Evolutionary conservation across 2,797 vertebrate genomes (phyloP), one percentile per base, ranked within the genome.

Genomic region (Chaetodon trifasciatus): DNA sequence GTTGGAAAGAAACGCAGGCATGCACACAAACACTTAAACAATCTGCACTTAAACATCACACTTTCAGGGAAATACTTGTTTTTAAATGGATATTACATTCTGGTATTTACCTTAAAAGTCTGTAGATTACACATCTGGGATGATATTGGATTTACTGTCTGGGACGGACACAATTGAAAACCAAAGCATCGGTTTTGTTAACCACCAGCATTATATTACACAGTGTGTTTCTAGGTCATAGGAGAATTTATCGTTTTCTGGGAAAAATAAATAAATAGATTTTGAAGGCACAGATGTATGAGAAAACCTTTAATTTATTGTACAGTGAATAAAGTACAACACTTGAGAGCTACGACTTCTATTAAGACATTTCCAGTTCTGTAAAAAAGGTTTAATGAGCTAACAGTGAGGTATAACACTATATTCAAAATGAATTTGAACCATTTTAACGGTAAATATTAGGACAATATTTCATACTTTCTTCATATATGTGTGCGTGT

Each of bases 291-390:
- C 61, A 87, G 73, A 87, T 88, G 81, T 91, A 86, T 90, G 85
- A 89, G 88, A 94, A 91, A 92, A 87, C 24, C 69, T 94, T 94
- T 93, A 89, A 90, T 94, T 84, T 57, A 86, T 65, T 88, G 28
- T 76, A 83, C 63, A 82, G 21, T 46, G 28, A 74, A 62, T 76
- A 73, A 57, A 77, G 62, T 57, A 86, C 72, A 87, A 66, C 70
- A 76, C 68, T 70, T 68, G 28, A 61, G 67, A 68, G 58, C 86
- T 81, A 88, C 63, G 73, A 76, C 55, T 19, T 86, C 56, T 61
- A 23, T 68, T 40, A 66, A 76, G 69, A 79, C 39, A 86, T 84
- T 79, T 90, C 42, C 73, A 81, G 62, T 64, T 62, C 44, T 86
- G 79, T 89, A 70, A 64, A 85, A 88, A 87, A 66, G n/a, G 21